A percentile compares a stretch with the other conserved stretches of the same genome.
phyloP scores from a whole-genome alignment of 2,888 invertebrate genomes.

The Therioaphis trifolii region DNA sequence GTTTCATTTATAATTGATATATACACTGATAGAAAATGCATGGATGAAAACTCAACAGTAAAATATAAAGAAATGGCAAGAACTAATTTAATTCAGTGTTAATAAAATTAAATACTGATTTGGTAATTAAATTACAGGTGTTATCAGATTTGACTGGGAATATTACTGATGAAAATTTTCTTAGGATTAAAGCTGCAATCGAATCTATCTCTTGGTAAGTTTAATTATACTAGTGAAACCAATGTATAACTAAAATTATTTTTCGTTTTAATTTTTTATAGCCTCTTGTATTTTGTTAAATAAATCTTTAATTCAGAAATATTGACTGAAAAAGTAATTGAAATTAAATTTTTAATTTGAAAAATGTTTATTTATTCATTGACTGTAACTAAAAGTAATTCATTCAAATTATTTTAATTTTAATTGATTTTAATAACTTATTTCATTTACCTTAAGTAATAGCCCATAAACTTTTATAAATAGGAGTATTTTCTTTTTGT shows the following conservation, averaged over 20 bases:
- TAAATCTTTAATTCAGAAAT: neutral
- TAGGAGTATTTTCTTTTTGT: no score
- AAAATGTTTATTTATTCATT: neutral
- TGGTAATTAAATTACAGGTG: conserved; percentile 17
- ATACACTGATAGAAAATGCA: conserved; percentile 27
- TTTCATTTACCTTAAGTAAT: no score
- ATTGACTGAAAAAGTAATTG: neutral
- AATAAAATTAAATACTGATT: neutral
- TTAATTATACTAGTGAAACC: neutral
- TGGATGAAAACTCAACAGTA: conserved; percentile 17
- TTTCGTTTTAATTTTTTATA: no score
- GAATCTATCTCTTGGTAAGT: no score
- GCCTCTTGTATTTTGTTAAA: neutral
- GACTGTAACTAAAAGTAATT: no score
- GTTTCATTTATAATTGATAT: conserved; percentile 77
- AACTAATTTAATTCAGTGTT: neutral
- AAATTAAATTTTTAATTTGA: neutral
- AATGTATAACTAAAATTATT: neutral
- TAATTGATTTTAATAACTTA: no score
- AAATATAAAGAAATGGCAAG: conserved; percentile 59
- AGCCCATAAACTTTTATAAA: no score
- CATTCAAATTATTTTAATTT: no score
- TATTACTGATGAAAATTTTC: conserved; percentile 31
- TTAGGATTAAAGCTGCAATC: conserved; percentile 30
- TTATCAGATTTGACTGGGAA: conserved; percentile 41